Percentiles rank a stretch among this genome's conserved stretches.
Evolutionary conservation across 2,888 invertebrate genomes (phyloP).

Genomic region (Julus scanicus): DNA sequence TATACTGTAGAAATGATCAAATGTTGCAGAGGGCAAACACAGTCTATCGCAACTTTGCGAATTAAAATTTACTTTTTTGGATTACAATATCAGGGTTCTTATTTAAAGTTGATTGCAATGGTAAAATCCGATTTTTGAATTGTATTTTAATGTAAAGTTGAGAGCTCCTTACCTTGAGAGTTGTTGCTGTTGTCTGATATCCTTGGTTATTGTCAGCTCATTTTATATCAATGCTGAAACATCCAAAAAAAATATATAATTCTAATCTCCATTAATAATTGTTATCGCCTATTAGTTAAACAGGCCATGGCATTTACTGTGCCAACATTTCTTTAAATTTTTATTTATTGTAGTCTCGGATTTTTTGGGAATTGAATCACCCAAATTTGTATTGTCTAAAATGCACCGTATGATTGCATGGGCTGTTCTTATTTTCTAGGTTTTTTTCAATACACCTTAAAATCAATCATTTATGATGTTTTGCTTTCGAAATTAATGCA

Average conservation of each 20-base stretch:
- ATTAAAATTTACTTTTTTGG: neutral
- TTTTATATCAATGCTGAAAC: neutral
- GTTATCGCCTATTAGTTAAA: slow-evolving; percentile 47
- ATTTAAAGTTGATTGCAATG: neutral
- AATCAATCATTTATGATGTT: neutral
- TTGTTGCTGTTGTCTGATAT: neutral
- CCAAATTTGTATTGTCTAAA: neutral
- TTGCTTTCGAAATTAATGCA: neutral
- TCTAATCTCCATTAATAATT: neutral
- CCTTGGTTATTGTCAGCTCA: neutral
- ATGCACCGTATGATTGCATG: neutral
- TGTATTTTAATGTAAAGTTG: neutral
- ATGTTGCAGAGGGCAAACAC: no score
- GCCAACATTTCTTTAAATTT: neutral
- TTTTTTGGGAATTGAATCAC: neutral
- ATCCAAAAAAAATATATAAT: neutral
- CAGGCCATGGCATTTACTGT: neutral
- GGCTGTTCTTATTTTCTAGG: neutral
- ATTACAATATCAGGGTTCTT: no score
- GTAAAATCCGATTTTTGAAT: neutral
- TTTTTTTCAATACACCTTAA: neutral
- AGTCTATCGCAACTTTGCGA: no score
- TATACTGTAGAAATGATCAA: no score
- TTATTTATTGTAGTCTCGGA: neutral
- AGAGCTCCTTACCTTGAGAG: neutral